These are phyloP conservation scores for Chaetodon trifasciatus DNA, from an alignment of 2,797 vertebrate genomes.

Conservation along the genomic window DNA sequence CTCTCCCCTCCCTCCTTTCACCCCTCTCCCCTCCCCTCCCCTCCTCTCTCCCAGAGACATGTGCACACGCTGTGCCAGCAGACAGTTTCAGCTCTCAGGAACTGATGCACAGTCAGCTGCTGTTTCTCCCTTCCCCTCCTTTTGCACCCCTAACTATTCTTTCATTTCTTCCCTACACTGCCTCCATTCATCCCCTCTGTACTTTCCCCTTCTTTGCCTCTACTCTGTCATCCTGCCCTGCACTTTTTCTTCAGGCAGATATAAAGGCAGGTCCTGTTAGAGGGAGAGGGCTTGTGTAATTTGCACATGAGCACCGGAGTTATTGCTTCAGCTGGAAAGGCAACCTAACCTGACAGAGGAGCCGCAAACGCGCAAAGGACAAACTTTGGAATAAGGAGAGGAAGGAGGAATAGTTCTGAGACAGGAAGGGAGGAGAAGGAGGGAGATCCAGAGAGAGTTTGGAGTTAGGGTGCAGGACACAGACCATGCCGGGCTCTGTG, in stretches of 20 bases:
- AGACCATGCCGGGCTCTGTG: slow-evolving; percentile 75
- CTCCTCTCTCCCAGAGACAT: slow-evolving; percentile 65
- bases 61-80: slow-evolving; percentile 64
- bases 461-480: slow-evolving; percentile 43
- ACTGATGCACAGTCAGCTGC: slow-evolving; percentile 72
- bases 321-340: slow-evolving; percentile 49
- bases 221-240: slow-evolving; percentile 62
- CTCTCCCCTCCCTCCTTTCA: slow-evolving; percentile 53
- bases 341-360: slow-evolving; percentile 33
- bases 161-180: slow-evolving; percentile 50
- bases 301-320: slow-evolving; percentile 64
- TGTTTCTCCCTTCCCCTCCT: slow-evolving; percentile 52
- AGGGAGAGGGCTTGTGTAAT: slow-evolving; percentile 74
- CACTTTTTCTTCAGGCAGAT: slow-evolving; percentile 63
- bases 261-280: slow-evolving; percentile 69
- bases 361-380: slow-evolving; percentile 10
- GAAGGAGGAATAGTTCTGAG: slow-evolving; percentile 42
- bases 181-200: slow-evolving; percentile 58
- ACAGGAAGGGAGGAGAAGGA: slow-evolving; percentile 26
- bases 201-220: slow-evolving; percentile 49
- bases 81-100: slow-evolving; percentile 61
- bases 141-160: slow-evolving; percentile 44
- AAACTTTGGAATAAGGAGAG: slow-evolving; percentile 28
- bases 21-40: slow-evolving; percentile 25
- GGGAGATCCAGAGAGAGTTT: slow-evolving; percentile 24